These are phyloP conservation scores for Drosophila suzukii DNA, from an alignment of 1,140 invertebrate species.

Conservation along the genomic window DNA sequence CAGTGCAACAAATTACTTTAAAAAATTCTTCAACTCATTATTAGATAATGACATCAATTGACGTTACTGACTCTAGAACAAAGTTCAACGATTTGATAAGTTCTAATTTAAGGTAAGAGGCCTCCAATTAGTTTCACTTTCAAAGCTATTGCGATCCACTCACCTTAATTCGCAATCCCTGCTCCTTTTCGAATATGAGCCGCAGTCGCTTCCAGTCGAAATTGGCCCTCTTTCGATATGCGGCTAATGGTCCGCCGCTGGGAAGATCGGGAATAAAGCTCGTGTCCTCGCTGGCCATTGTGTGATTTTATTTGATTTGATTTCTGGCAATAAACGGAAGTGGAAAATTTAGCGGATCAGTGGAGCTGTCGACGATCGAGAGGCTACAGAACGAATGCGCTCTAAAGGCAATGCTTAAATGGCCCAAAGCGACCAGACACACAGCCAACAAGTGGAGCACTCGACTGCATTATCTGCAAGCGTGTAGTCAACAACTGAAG, in stretches of 20 bases:
- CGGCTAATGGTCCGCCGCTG: constrained; percentile 88
- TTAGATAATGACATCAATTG: background rate
- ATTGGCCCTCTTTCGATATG: constrained; percentile 89
- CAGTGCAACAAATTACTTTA: background rate
- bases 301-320: constrained; percentile 19
- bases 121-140: background rate
- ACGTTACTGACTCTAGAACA: background rate
- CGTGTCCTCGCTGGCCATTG: constrained; percentile 66
- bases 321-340: constrained; percentile 2
- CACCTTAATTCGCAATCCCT: constrained; percentile 90
- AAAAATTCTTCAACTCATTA: background rate
- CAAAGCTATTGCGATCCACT: constrained; percentile 25
- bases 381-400: constrained; percentile 8
- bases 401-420: background rate
- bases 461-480: constrained; percentile 26
- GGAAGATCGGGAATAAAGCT: constrained; percentile 87
- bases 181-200: constrained; percentile 89
- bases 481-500: constrained; percentile 22
- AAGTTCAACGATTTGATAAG: background rate
- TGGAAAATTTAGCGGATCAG: background rate
- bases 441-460: constrained; percentile 23
- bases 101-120: background rate
- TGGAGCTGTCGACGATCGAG: constrained; percentile 6
- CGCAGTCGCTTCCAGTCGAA: constrained; percentile 93
- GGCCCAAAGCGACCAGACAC: background rate